A percentile compares a stretch with the other conserved stretches of the same genome.
Evolutionary conservation across 2,888 invertebrate genomes (phyloP).

Genomic region (Tachina grossa): DNA sequence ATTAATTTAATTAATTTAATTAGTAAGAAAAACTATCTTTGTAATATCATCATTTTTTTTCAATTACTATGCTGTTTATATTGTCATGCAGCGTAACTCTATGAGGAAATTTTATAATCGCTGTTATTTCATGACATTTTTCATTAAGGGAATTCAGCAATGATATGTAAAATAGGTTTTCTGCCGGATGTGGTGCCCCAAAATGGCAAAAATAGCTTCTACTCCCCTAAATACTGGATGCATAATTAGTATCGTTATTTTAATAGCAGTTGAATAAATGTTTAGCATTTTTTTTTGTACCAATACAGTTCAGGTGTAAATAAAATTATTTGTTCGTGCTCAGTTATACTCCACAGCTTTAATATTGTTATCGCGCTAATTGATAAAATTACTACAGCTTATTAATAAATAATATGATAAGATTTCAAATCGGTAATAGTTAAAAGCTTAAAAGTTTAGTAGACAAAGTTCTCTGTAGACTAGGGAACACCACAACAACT

Average conservation of each 20-base stretch:
- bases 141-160: conserved; percentile 74
- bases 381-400: too few species aligned
- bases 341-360: too few species aligned
- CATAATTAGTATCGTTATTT: neutral
- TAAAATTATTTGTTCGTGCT: neutral
- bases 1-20: neutral
- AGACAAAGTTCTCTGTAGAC: too few species aligned
- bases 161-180: conserved; percentile 73
- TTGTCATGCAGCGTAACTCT: conserved; percentile 74
- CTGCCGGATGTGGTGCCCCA: conserved; percentile 73
- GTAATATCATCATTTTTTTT: conserved; percentile 39
- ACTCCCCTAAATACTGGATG: neutral
- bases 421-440: too few species aligned
- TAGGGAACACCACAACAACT: too few species aligned
- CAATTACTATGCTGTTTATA: conserved; percentile 73
- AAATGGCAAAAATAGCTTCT: conserved; percentile 56
- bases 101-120: conserved; percentile 76
- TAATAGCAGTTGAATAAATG: neutral
- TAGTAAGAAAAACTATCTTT: neutral
- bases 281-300: neutral
- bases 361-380: too few species aligned
- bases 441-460: too few species aligned
- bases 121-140: conserved; percentile 77
- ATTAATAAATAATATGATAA: too few species aligned
- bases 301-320: neutral